Evolutionary conservation across 1,140 invertebrate genomes (phyloP), one percentile per base, ranked within the genome.

Genomic region (Subanguina moxae): DNA sequence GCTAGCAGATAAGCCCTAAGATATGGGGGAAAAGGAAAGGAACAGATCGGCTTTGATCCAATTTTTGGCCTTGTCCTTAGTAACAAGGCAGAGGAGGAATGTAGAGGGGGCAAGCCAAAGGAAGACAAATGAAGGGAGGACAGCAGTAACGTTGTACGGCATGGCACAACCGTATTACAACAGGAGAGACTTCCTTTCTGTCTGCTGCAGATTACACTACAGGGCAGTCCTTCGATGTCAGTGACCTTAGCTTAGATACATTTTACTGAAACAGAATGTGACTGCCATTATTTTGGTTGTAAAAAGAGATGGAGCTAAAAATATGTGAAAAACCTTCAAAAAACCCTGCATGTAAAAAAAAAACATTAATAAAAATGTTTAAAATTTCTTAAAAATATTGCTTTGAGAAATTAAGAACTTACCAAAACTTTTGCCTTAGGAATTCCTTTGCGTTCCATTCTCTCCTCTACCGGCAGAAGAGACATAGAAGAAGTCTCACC

Each of bases 381-480:
- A n/a, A n/a, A n/a, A 45, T 15, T 63, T 63, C 17, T 9, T 42
- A 9, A 46, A 17, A 23, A 19, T 46, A 64, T 64, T 13, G 13
- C 63, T 5, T 11, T 23, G 61, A 21, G 25, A 42, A 42, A 56
- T 38, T 38, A 11, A 21, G 17, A 69, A 65, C 62, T 21, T 62
- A 76, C 74, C 42, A 76, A 30, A 57, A 76, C 74, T 62, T 65
- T 56, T 25, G 74, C 66, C 25, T 67, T 76, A 13, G 70, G 59
- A 43, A 76, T 68, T 27, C 72, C 68, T 45, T 61, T 43, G 23
- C 42, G 42, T 19, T 70, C 65, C 74, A 75, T 75, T 42, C 74
- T 38, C 48, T 72, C 52, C 15, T 77, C 58, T 17, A 75, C 56
- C 23, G 75, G 8, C 9, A 75, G 27, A 43, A n/a, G n/a, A 1